Conservation (phyloP, 2,888 invertebrate genomes). For the Nemoura dubitans region DNA sequence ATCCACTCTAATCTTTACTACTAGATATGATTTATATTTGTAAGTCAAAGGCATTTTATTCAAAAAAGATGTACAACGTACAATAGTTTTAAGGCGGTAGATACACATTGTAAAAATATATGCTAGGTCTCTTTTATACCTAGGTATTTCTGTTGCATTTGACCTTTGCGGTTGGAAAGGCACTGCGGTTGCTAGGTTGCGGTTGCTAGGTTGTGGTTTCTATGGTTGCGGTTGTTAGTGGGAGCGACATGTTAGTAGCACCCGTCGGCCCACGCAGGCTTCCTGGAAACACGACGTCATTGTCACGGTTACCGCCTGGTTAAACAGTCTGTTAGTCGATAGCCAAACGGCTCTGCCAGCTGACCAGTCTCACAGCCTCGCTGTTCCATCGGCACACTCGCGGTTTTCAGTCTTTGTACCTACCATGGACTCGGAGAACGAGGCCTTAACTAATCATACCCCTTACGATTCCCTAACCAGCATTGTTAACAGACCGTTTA, state of each 20-base stretch:
- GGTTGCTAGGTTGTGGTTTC: background rate
- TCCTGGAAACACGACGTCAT: background rate
- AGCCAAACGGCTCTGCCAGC: background rate
- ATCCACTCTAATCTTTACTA: too few relatives aligned
- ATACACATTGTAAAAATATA: background rate
- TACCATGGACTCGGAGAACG: too few relatives aligned
- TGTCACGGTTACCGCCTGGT: background rate
- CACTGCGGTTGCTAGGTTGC: background rate
- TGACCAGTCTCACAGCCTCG: background rate
- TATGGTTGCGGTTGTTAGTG: background rate
- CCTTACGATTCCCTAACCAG: too few relatives aligned
- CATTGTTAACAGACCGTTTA: too few relatives aligned
- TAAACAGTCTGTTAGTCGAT: background rate
- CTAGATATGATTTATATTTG: too few relatives aligned
- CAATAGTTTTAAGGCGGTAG: background rate
- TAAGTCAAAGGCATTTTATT: slow-evolving; percentile 3
- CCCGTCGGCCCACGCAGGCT: background rate
- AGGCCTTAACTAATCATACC: too few relatives aligned
- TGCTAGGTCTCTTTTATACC: background rate
- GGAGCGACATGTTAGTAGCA: slow-evolving; percentile 12
- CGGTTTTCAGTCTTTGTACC: too few relatives aligned
- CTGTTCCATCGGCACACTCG: too few relatives aligned
- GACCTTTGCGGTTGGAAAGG: background rate
- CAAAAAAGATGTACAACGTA: background rate
- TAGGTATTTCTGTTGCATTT: background rate